Evolutionary conservation across 1,140 invertebrate species (phyloP).

Genomic region (Solen grandis): DNA sequence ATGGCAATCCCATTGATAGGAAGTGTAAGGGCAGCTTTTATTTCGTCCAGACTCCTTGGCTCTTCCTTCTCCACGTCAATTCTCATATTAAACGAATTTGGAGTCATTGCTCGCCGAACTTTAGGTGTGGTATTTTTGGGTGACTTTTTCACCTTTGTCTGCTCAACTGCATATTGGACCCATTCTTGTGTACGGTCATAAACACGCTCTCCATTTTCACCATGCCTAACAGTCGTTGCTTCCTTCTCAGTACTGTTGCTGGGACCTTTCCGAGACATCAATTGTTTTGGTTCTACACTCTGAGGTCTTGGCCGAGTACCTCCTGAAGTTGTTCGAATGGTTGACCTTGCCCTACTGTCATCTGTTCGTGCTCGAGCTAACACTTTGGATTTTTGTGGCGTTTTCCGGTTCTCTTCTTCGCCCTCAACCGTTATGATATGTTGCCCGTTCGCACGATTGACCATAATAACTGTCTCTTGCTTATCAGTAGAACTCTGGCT

Average conservation of each 20-base stretch:
- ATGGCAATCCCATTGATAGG: slow-evolving; percentile 65
- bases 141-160: slow-evolving; percentile 51
- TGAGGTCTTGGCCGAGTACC: slow-evolving; percentile 47
- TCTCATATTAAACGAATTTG: slow-evolving; percentile 63
- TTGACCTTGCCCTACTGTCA: slow-evolving; percentile 19
- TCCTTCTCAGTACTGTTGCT: slow-evolving; percentile 31
- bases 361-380: slow-evolving; percentile 41
- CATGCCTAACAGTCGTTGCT: slow-evolving; percentile 21
- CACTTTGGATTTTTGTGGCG: slow-evolving; percentile 46
- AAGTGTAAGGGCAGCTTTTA: slow-evolving; percentile 70
- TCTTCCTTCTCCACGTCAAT: slow-evolving; percentile 59
- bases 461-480: slow-evolving; percentile 54
- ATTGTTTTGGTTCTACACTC: slow-evolving; percentile 57
- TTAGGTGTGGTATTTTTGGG: slow-evolving; percentile 58
- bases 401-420: slow-evolving; percentile 35
- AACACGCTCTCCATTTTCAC: slow-evolving; percentile 26
- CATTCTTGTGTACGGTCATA: slow-evolving; percentile 72
- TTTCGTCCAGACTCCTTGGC: slow-evolving; percentile 70
- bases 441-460: slow-evolving; percentile 53
- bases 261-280: slow-evolving; percentile 29
- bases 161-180: slow-evolving; percentile 70
- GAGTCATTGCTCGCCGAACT: slow-evolving; percentile 65
- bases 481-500: slow-evolving; percentile 49
- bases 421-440: slow-evolving; percentile 57
- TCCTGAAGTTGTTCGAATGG: slow-evolving; percentile 4